Evolutionary conservation across 2,113 vertebrate species (phyloP).

Genomic region (Sturnus vulgaris): DNA sequence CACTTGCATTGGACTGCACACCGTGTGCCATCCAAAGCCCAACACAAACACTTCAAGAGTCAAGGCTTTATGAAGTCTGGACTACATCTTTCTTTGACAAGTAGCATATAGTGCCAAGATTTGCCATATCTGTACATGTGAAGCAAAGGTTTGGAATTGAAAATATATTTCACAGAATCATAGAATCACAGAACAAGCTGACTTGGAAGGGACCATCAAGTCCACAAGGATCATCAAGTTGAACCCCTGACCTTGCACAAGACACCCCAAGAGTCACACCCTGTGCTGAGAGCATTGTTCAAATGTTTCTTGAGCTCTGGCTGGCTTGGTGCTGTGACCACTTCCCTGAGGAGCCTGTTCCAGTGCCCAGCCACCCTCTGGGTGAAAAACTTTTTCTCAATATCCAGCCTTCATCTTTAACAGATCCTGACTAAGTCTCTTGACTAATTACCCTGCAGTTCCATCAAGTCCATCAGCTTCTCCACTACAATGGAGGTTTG

Average conservation of each 20-base stretch:
- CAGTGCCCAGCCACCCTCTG: neutral
- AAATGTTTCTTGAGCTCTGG: neutral
- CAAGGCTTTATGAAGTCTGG: neutral
- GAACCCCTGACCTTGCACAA: neutral
- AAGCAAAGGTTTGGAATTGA: neutral
- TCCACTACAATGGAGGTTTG: neutral
- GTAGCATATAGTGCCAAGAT: neutral
- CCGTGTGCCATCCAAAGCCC: neutral
- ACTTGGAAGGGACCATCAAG: neutral
- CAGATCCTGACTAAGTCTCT: neutral
- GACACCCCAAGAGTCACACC: neutral
- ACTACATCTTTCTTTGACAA: neutral
- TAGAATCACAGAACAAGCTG: neutral
- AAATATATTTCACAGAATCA: neutral
- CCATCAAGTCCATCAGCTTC: neutral
- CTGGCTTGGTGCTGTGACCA: accelerated
- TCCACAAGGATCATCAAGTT: neutral
- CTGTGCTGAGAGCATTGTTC: neutral
- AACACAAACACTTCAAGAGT: neutral
- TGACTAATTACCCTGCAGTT: neutral
- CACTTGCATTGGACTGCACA: neutral
- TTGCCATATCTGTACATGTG: neutral
- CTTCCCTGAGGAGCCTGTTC: neutral
- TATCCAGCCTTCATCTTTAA: neutral
- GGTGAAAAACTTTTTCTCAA: neutral